Percentiles rank a stretch among this genome's conserved stretches.
Evolutionary conservation across 1,140 invertebrate species (phyloP).

Genomic region (Brachionus asplanchnoidis): DNA sequence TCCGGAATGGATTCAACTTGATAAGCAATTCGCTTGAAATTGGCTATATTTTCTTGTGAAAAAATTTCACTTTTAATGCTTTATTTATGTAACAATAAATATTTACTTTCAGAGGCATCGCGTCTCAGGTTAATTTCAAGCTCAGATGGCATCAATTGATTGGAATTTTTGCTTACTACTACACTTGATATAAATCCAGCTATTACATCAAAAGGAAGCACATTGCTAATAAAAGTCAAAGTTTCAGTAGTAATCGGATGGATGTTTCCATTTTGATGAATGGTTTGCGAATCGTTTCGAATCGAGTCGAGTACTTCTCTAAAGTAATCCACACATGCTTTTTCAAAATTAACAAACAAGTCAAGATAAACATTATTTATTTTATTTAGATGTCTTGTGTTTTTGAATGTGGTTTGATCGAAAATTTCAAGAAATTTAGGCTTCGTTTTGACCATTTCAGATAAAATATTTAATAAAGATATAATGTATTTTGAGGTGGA

Average conservation of each 20-base stretch:
- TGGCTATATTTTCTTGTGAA: background rate
- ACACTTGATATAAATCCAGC: constrained; percentile 39
- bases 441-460: constrained; percentile 20
- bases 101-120: background rate
- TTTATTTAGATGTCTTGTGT: constrained; percentile 1
- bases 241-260: constrained; percentile 29
- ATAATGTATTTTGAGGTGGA: background rate
- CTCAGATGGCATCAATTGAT: constrained; percentile 21
- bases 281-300: background rate
- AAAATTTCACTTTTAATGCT: background rate
- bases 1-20: background rate
- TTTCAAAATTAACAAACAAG: constrained; percentile 18
- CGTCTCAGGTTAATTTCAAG: constrained; percentile 24
- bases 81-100: background rate
- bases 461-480: background rate
- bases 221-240: constrained; percentile 7
- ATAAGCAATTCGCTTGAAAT: constrained; percentile 34
- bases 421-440: constrained; percentile 15
- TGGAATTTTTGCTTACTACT: constrained; percentile 22
- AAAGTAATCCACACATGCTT: constrained; percentile 10
- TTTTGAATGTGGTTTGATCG: background rate
- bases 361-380: background rate
- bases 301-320: background rate
- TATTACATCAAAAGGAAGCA: constrained; percentile 39
- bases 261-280: constrained; percentile 28